Base-by-base conservation (phyloP, 2,797 vertebrate species). In the Pangasius sanitwongsei region DNA sequence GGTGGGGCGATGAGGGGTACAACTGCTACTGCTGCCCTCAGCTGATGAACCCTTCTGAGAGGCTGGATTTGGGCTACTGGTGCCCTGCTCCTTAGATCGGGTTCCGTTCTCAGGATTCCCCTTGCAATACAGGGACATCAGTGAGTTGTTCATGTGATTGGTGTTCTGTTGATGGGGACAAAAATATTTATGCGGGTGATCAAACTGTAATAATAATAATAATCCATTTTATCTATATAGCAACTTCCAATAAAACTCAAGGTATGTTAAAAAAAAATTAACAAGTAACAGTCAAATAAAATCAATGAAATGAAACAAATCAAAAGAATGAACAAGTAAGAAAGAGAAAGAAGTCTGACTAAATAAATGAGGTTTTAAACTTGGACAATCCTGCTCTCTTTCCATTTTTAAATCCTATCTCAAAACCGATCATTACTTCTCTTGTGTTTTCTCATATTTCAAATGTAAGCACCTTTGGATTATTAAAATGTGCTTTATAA, bases 131-230 rank as follows among this genome's bases (percentile, higher is more conserved):
- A 99, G 95, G 23, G 96, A 97, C 6, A 97, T 94, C 53, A 99
- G 92, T n/a, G 98, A 99, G 89, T 90, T 97, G 95, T 99, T 99
- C 98, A 99, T 97, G 87, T 97, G 97, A 94, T 98, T 98, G 83
- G 93, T 90, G 92, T 94, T 94, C 98, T 99, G 95, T 2, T 65
- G 85, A 91, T 28, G 65, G 88, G 82, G 92, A 78, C 63, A 34
- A 13, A 31, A 69, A 44, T 3, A 82, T 55, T 86, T 4, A 25
- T 9, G 1, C 1, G 3, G n/a, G 7, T 41, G 8, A 37, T 16
- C 28, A 16, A 63, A 44, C 34, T 63, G 5, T 3, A 28, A 63
- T 16, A 65, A 41, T 15, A 6, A 34, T 34, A 37, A 37, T 37
- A 37, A 23, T 11, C 20, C 0, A 23, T 82, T 81, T 25, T 18